Evolutionary conservation across 2,113 vertebrate species (phyloP).

Genomic region (Spermophilus dauricus): DNA sequence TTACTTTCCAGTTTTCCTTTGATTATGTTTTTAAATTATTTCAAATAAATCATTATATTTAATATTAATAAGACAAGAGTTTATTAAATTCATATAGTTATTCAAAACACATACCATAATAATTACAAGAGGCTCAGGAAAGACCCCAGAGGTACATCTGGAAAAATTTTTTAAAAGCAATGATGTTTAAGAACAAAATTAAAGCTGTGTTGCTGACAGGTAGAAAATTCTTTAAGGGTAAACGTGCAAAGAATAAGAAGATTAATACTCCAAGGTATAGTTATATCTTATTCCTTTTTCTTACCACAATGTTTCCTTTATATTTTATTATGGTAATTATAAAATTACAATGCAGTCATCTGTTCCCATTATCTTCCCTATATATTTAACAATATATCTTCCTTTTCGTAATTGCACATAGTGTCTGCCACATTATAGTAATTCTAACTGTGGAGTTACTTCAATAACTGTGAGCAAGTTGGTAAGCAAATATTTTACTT

Average conservation of each 20-base stretch:
- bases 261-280: background rate
- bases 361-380: background rate
- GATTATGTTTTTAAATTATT: conserved; percentile 59
- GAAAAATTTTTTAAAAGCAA: background rate
- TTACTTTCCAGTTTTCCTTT: conserved; percentile 68
- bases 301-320: background rate
- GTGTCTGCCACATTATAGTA: background rate
- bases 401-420: background rate
- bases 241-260: background rate
- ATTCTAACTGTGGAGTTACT: background rate
- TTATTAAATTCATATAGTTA: conserved; percentile 79
- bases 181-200: background rate
- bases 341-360: background rate
- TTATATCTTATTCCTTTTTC: background rate
- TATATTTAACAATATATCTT: background rate
- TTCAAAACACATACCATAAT: conserved; percentile 82
- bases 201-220: background rate
- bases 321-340: background rate
- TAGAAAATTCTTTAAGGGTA: background rate
- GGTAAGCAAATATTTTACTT: background rate
- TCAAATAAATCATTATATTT: conserved; percentile 81
- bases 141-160: background rate
- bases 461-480: background rate
- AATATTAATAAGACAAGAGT: conserved; percentile 81
- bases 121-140: conserved; percentile 74